These are phyloP conservation scores for Neodiprion fabricii DNA, from an alignment of 1,140 invertebrate genomes.

Conservation along the genomic window DNA sequence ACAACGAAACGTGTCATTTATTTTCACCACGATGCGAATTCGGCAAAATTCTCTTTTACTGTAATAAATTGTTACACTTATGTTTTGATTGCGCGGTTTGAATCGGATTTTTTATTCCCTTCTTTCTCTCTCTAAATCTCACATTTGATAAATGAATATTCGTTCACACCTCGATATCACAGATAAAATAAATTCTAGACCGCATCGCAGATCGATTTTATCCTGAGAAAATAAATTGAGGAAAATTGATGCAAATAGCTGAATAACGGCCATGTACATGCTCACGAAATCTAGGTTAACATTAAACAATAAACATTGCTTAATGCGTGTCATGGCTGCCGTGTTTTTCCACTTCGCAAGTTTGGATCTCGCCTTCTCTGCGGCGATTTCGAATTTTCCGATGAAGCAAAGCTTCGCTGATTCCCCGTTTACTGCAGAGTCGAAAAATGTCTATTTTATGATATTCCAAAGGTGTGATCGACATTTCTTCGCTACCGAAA, in stretches of 20 bases:
- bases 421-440: too few species aligned
- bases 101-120: slow-evolving; percentile 9
- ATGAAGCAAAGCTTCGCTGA: too few species aligned
- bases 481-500: too few species aligned
- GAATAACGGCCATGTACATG: background rate
- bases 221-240: background rate
- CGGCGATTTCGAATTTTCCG: background rate
- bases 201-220: background rate
- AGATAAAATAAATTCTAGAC: too few species aligned
- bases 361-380: background rate
- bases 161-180: too few species aligned
- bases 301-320: too few species aligned
- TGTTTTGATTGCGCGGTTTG: slow-evolving; percentile 10
- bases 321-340: too few species aligned
- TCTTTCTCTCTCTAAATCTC: slow-evolving; percentile 27
- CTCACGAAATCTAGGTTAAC: background rate
- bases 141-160: slow-evolving; percentile 8
- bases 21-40: too few species aligned
- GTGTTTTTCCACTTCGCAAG: too few species aligned
- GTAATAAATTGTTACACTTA: background rate
- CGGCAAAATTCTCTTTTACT: background rate
- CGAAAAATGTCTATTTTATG: too few species aligned
- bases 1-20: background rate
- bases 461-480: too few species aligned
- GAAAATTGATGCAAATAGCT: background rate